Evolutionary conservation across 2,888 invertebrate species (phyloP).

Genomic region (Stegophylla sp.): DNA sequence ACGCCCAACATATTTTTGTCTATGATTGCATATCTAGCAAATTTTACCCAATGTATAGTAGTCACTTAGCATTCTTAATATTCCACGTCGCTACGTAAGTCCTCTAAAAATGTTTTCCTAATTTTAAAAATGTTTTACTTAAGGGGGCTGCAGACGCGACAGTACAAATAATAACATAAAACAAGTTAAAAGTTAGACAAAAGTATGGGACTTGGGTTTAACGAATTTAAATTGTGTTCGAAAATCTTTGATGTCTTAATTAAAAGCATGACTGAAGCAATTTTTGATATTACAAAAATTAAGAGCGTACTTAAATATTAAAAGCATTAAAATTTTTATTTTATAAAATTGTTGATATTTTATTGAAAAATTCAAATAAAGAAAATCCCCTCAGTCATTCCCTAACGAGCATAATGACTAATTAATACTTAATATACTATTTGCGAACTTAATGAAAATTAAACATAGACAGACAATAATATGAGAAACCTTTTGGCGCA

Average conservation of each 20-base stretch:
- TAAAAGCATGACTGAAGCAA: background rate
- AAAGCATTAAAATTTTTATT: background rate
- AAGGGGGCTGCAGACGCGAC: too few species aligned
- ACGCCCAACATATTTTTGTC: too few species aligned
- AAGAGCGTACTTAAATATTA: background rate
- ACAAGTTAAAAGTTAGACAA: background rate
- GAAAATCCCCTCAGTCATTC: background rate
- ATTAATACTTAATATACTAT: too few species aligned
- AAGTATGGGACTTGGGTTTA: background rate
- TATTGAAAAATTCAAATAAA: background rate
- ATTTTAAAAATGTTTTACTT: too few species aligned
- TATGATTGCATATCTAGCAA: too few species aligned
- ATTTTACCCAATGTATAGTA: too few species aligned
- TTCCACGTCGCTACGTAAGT: too few species aligned
- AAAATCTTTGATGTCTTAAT: background rate
- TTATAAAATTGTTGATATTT: background rate
- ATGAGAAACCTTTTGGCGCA: too few species aligned
- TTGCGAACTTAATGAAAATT: too few species aligned
- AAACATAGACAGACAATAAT: too few species aligned
- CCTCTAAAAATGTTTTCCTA: too few species aligned
- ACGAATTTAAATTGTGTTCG: background rate
- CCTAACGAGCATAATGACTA: background rate
- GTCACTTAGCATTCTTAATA: too few species aligned
- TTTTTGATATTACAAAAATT: background rate
- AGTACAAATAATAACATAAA: background rate